phyloP scores from a whole-genome alignment of 1,140 invertebrate genomes.

The Euwallacea similis region DNA sequence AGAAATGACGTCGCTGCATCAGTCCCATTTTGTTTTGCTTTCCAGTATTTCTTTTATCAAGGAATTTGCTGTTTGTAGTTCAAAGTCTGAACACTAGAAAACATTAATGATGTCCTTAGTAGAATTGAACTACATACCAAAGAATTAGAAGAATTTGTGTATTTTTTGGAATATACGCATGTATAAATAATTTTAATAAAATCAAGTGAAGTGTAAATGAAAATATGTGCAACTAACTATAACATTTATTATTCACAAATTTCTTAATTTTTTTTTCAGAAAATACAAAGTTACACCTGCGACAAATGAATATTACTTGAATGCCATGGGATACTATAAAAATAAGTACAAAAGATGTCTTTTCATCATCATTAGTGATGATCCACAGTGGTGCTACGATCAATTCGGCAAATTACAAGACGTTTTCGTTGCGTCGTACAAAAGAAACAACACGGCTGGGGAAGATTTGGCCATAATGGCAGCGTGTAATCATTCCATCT shows the following conservation, averaged over 20 bases:
- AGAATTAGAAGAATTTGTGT: too few relatives aligned
- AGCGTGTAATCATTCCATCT: conserved; percentile 68
- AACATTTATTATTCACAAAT: not conserved
- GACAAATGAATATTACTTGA: conserved; percentile 57
- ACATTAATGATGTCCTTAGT: too few relatives aligned
- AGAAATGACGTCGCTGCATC: too few relatives aligned
- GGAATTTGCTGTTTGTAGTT: too few relatives aligned
- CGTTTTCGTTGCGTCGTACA: conserved; percentile 56
- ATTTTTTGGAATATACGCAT: too few relatives aligned
- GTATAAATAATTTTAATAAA: too few relatives aligned
- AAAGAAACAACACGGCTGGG: conserved; percentile 56
- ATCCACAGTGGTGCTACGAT: conserved; percentile 62
- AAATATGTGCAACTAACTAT: too few relatives aligned
- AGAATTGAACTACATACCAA: too few relatives aligned
- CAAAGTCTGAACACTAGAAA: too few relatives aligned
- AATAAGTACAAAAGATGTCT: conserved; percentile 57
- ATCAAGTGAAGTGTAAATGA: too few relatives aligned
- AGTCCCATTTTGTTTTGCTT: too few relatives aligned
- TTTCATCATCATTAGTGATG: conserved; percentile 66
- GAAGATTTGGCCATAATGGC: conserved; percentile 67
- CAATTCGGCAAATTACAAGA: conserved; percentile 55
- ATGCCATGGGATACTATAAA: conserved; percentile 62
- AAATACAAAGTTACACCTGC: conserved; percentile 57
- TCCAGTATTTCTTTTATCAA: too few relatives aligned
- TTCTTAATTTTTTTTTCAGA: conserved; percentile 22